Evolutionary conservation across 1,140 invertebrate genomes (phyloP).

Genomic region (Telenomus remus): DNA sequence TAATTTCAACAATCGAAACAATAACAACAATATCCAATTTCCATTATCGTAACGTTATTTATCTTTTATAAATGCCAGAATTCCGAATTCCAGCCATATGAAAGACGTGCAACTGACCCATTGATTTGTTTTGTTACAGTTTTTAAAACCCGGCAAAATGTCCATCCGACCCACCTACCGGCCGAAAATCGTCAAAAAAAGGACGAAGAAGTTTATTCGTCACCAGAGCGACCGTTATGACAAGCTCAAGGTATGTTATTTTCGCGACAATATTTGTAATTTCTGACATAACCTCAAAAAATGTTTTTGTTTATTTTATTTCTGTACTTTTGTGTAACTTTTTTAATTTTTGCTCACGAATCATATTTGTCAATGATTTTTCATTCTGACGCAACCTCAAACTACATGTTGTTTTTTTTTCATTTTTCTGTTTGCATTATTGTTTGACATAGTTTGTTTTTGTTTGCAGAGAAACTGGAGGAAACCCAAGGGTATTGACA

Average conservation of each 20-base stretch:
- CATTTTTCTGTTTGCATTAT: too few species aligned
- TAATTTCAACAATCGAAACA: neutral
- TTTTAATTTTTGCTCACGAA: too few species aligned
- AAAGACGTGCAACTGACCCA: neutral
- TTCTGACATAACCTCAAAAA: constrained; percentile 2
- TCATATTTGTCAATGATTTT: too few species aligned
- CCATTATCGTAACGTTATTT: too few species aligned
- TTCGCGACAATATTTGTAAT: neutral
- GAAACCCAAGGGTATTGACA: constrained; percentile 99
- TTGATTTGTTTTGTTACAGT: constrained; percentile 16
- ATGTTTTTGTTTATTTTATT: too few species aligned
- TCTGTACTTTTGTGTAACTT: too few species aligned
- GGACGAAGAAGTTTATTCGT: constrained; percentile 96
- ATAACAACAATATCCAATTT: neutral
- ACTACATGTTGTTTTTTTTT: too few species aligned
- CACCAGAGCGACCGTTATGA: constrained; percentile 98
- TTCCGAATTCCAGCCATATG: too few species aligned
- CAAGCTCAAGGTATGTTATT: constrained; percentile 87
- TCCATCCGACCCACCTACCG: constrained; percentile 90
- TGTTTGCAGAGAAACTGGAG: constrained; percentile 88
- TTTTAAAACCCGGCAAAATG: constrained; percentile 75
- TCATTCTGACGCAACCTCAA: too few species aligned
- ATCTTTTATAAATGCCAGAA: neutral
- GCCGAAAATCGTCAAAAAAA: constrained; percentile 94
- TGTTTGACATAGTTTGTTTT: constrained; percentile 28